Conservation (phyloP, 2,797 vertebrate genomes). For the Cyclura pinguis region DNA sequence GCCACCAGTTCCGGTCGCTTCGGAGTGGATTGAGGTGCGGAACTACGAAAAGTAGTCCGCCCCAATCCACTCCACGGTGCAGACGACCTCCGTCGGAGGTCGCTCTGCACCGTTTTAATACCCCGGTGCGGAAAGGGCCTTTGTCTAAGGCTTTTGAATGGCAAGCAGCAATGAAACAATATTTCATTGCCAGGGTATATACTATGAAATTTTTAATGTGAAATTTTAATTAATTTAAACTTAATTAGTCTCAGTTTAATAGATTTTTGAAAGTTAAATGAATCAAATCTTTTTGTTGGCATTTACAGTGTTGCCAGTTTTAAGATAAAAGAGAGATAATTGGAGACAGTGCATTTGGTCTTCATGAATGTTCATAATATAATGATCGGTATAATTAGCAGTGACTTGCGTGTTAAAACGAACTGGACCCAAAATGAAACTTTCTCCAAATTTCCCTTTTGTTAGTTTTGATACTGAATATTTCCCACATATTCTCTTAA, state of each 20-base stretch:
- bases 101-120: no score
- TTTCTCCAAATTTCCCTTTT: background rate
- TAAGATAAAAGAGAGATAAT: background rate
- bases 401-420: no score
- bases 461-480: background rate
- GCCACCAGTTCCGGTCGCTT: no score
- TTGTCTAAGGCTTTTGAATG: background rate
- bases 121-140: no score
- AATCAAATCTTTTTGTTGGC: background rate
- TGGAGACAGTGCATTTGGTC: background rate
- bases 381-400: background rate
- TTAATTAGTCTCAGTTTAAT: background rate
- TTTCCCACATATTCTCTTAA: background rate
- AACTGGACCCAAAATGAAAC: background rate
- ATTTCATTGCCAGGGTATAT: background rate
- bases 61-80: no score
- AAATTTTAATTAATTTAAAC: background rate
- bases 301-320: background rate
- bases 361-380: background rate
- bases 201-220: background rate
- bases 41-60: no score
- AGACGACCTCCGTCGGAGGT: no score
- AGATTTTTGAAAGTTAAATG: background rate
- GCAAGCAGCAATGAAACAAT: background rate
- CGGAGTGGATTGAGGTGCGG: no score